Conservation (phyloP, 2,888 invertebrate species). For the Athalia circularis region DNA sequence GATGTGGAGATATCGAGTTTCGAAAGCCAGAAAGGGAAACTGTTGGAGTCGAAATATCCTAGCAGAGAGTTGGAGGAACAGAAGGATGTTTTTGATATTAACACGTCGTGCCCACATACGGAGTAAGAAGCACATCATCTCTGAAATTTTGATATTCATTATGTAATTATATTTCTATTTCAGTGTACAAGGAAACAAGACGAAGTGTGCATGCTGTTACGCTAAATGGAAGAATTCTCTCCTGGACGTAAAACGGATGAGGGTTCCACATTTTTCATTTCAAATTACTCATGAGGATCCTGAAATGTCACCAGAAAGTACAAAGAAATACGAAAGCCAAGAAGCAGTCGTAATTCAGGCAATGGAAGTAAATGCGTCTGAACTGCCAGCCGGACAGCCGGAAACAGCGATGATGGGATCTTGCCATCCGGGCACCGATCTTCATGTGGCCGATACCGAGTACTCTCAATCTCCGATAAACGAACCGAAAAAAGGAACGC, state of each 20-base stretch:
- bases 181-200: conserved; percentile 18
- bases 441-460: neutral
- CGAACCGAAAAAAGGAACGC: neutral
- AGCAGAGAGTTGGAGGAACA: neutral
- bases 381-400: neutral
- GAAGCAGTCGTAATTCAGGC: neutral
- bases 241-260: conserved; percentile 13
- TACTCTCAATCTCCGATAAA: neutral
- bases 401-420: neutral
- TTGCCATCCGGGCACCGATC: neutral
- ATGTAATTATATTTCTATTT: neutral
- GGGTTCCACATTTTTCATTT: conserved; percentile 14
- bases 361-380: neutral
- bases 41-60: conserved; percentile 11
- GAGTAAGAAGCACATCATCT: conserved; percentile 24
- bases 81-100: conserved; percentile 24
- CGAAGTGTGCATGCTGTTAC: conserved; percentile 34
- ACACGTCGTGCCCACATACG: conserved; percentile 28
- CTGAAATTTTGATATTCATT: neutral
- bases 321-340: neutral
- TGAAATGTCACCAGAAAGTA: conserved; percentile 5
- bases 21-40: conserved; percentile 21
- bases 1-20: conserved; percentile 35
- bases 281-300: neutral
- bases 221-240: conserved; percentile 32